These are phyloP conservation scores for Camelus dromedarius DNA, from an alignment of 2,113 vertebrate species.

Conservation along the genomic window DNA sequence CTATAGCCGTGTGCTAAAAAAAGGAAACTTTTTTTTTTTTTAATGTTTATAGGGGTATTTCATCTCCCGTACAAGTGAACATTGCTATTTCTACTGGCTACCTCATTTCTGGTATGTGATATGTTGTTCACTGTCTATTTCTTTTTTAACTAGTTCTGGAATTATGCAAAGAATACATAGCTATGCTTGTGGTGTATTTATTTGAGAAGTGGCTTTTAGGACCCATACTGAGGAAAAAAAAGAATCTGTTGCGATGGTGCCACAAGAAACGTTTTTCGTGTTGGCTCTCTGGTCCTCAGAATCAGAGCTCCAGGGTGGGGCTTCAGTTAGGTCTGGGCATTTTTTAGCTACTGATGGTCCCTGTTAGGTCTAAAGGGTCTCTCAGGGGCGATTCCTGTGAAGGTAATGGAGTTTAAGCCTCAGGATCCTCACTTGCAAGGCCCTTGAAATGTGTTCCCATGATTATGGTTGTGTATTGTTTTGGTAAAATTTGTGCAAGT, in stretches of 20 bases:
- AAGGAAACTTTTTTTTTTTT: constrained; percentile 80
- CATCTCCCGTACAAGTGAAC: constrained; percentile 94
- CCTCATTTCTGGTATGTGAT: constrained; percentile 96
- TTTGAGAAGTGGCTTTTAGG: constrained; percentile 21
- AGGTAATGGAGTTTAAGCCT: background rate
- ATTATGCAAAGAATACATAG: background rate
- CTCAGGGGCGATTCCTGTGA: background rate
- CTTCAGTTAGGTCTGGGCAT: background rate
- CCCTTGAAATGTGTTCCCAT: background rate
- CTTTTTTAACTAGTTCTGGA: background rate
- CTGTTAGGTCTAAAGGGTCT: background rate
- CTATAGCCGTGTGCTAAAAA: constrained; percentile 14
- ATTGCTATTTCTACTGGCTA: constrained; percentile 97
- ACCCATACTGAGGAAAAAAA: background rate
- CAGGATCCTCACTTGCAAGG: background rate
- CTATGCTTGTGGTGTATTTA: background rate
- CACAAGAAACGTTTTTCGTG: background rate
- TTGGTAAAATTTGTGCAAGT: background rate
- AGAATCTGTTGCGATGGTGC: background rate
- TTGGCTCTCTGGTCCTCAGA: background rate
- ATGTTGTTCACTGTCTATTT: background rate
- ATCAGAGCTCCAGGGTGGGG: background rate
- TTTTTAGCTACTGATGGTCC: background rate
- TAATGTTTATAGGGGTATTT: constrained; percentile 93
- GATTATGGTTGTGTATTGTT: background rate